phyloP scores from a whole-genome alignment of 64 coral and sea anemone genomes.

The Stichodactyla mertensii region DNA sequence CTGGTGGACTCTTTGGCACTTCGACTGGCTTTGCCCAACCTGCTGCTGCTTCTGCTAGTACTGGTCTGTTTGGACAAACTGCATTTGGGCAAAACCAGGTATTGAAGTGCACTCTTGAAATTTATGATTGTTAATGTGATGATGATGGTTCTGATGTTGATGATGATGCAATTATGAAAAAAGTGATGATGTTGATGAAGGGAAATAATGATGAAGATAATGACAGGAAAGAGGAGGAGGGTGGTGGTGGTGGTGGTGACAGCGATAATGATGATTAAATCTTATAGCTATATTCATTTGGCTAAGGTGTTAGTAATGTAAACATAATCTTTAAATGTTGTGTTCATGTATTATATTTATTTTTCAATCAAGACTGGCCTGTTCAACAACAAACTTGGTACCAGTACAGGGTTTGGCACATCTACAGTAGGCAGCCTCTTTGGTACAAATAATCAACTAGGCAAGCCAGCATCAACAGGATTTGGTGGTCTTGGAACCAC shows the following conservation, averaged over 20 bases:
- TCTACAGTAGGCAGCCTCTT: constrained; percentile 44
- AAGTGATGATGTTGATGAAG: no score
- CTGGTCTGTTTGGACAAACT: constrained; percentile 62
- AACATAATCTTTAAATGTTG: constrained; percentile 22
- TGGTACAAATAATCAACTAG: constrained; percentile 42
- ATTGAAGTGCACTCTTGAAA: no score
- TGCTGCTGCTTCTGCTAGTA: constrained; percentile 42
- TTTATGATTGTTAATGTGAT: no score
- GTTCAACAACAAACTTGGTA: constrained; percentile 18
- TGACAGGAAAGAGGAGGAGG: no score
- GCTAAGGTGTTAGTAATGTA: neutral
- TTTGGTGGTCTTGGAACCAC: constrained; percentile 64
- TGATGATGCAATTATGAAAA: neutral
- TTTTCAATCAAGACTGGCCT: constrained; percentile 8
- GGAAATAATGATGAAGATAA: no score
- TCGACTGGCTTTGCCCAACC: constrained; percentile 69
- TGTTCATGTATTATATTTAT: neutral
- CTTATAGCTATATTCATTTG: no score
- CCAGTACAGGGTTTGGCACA: constrained; percentile 35
- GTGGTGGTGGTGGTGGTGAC: no score
- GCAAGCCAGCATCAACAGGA: constrained; percentile 47
- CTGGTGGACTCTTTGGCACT: constrained; percentile 70
- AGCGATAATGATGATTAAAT: no score
- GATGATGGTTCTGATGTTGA: neutral
- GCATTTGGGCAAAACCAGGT: constrained; percentile 61